Base-by-base conservation (phyloP, 2,113 vertebrate genomes). In the Pelusios castaneus region DNA sequence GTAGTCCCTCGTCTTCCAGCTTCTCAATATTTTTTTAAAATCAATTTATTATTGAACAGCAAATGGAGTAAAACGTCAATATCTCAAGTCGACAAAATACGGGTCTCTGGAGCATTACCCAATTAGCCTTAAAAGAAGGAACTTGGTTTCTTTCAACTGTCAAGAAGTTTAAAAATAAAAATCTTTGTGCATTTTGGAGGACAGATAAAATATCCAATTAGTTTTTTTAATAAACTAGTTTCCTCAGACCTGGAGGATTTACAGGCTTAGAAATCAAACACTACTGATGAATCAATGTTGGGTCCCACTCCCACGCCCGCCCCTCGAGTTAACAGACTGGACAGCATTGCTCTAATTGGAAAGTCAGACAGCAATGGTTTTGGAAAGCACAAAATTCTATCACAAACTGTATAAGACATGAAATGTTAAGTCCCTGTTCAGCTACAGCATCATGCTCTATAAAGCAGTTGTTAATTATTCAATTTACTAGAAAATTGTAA, bases 171-270 rank as follows among this genome's bases (percentile, higher is more conserved):
- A 67, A 91, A 83, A 87, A 67, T 55, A 87, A 89, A n/a, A 94
- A 83, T 51, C 91, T 77, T 41, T 60, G 17, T 38, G 6, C 1
- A 2, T 80, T 91, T 55, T 0, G 5, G 91, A 93, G 29, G 77
- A 88, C 0, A 1, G 38, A 34, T 86, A 84, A 88, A 81, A 87
- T 89, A 63, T 45, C 16, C 8, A 75, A 80, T 80, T 95, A 88
- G 73, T 51, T 94, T 51, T 94, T 92, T 94, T 94, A 94, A 95
- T 89, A 91, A 87, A 93, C 79, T 73, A 34, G 45, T 84, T 97
- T 96, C 58, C 58, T 93, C 67, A 80, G 43, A 78, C 24, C 87
- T 89, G 45, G 24, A 75, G 76, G 84, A 94, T 88, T 95, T 95
- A 92, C 58, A 94, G 70, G 63, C 58, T 95, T 45, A 83, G 82